phyloP scores from a whole-genome alignment of 2,113 vertebrate species.

The Toxostoma redivivum region DNA sequence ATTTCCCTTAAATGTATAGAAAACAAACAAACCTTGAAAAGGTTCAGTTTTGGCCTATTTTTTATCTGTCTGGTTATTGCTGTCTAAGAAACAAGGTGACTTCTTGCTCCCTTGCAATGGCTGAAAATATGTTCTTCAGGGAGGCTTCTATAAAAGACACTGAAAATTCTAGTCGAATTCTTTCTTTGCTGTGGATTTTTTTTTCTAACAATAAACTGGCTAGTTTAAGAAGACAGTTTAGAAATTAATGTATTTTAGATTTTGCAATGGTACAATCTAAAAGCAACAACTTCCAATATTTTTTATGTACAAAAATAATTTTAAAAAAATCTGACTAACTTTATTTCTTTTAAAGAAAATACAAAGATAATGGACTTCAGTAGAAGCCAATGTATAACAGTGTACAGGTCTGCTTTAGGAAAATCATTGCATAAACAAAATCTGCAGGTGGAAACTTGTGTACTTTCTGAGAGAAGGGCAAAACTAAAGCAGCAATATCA shows the following conservation, averaged over 20 bases:
- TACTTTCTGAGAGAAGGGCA: not conserved
- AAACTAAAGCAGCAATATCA: not conserved
- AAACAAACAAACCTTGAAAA: not conserved
- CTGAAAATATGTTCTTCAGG: not conserved
- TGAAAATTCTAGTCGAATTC: not conserved
- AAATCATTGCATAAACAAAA: not conserved
- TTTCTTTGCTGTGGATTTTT: not conserved
- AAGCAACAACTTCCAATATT: not conserved
- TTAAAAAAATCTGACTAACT: not conserved
- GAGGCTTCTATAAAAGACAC: not conserved
- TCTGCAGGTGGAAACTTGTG: not conserved
- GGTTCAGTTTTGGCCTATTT: not conserved
- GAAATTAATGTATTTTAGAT: not conserved
- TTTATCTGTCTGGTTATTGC: not conserved
- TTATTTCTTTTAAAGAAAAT: not conserved
- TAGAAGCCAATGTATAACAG: not conserved
- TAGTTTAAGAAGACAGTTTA: not conserved
- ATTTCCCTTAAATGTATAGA: not conserved
- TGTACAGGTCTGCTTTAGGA: not conserved
- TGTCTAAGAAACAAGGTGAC: not conserved
- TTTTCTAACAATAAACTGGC: not conserved
- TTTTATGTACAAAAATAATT: not conserved
- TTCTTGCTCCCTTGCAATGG: not conserved
- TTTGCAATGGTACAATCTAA: not conserved
- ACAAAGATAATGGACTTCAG: not conserved